Evolutionary conservation across 2,888 invertebrate genomes (phyloP), one percentile per base, ranked within the genome.

Genomic region (Selenia dentaria): DNA sequence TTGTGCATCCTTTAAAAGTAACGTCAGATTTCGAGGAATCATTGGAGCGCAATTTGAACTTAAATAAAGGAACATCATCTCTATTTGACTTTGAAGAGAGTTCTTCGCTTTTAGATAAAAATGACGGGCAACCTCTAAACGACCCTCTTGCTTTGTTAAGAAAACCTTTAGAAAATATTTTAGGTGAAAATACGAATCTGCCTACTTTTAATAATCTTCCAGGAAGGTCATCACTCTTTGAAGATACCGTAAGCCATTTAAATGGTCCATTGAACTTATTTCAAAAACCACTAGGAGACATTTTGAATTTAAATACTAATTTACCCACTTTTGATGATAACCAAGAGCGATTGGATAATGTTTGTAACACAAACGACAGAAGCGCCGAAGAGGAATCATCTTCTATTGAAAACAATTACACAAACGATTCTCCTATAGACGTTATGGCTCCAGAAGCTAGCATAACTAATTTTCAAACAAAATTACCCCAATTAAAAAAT

Each of bases 321-420:
- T 33, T 73, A 43, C 70, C 70, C 18, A 59, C 62, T 12, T 54
- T 79, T 13, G 70, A 73, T 36, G 67, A 74, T 13, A 51, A 77
- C 3, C 62, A 56, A 55, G 39, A 62, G 1, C 55, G 59, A 16
- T 47, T 79, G 1, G 55, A 57, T 10, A 61, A 63, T 36, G 56
- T 76, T 14, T 73, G 79, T 44, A 56, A 65, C 10, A 57, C 42
- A 6, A 54, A 59, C 22, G 44, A 56, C 27, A 57, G 44, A 48
- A 38, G 53, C 14, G 34, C 44, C 3, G 59, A 55, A 55, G 54
- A 50, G 31, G 37, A 43, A 27, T 22, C n/a, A n/a, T n/a, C 52
- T 6, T 54, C 46, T 8, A 54, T 67, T 32, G 51, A 57, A 14
- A 38, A 42, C 9, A 36, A 54, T 6, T 39, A 39, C 32, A 57